Evolutionary conservation across 2,888 invertebrate genomes (phyloP), one percentile per base, ranked within the genome.

Genomic region (Ommatoiulus sabulosus): DNA sequence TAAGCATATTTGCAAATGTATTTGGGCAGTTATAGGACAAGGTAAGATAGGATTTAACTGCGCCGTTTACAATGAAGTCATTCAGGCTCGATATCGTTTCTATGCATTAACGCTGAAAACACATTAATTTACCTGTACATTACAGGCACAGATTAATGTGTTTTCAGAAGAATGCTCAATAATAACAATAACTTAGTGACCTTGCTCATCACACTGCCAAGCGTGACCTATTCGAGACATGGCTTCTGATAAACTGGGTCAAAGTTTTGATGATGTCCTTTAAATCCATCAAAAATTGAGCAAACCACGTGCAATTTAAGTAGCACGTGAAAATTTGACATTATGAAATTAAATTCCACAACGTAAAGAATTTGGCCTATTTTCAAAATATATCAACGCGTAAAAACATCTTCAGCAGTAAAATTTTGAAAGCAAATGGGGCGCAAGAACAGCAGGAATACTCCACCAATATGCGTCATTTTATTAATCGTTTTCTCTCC

Each of bases 241-340:
- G 72, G 24, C 24, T 72, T 17, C 63, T 72, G 17, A 72, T 24
- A 20, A 72, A 72, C 6, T 72, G 72, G 72, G 24, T 72, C 72
- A 52, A 52, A 72, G 72, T 24, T 72, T 72, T 72, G 72, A 7
- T 20, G 20, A 24, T 17, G 72, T 24, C 72, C 72, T 72, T 72
- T 72, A 72, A 8, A 24, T 72, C 72, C 72, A 63, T 63, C 17
- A 63, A 72, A 72, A 72, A 72, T 24, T 24, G 24, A 72, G 72
- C 20, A 24, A 3, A 12, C 63, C 63, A 63, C 17, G 17, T 63
- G 17, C 63, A 63, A 63, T 63, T 63, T 72, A 72, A 72, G 24
- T 72, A 72, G 72, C 20, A 72, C 72, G 24, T 72, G 72, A 24
- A 72, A 72, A 72, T 72, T 72, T 24, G 20, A 72, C 20, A 72